phyloP scores from a whole-genome alignment of 2,888 invertebrate species.

The Rotaria magnacalcarata region DNA sequence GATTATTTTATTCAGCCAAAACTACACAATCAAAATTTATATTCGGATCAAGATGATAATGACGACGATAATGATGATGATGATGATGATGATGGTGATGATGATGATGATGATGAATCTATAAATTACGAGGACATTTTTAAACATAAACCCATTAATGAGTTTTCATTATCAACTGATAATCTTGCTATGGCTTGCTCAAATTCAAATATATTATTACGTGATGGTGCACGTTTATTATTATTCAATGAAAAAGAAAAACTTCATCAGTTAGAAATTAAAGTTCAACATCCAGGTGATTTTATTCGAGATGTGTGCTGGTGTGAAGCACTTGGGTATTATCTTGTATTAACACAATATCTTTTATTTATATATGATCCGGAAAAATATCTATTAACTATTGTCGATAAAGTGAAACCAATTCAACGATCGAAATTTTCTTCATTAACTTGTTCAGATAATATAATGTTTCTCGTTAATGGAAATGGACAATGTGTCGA shows the following conservation, averaged over 20 bases:
- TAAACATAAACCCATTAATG: slow-evolving; percentile 9
- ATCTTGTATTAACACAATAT: slow-evolving; percentile 28
- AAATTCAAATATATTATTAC: slow-evolving; percentile 3
- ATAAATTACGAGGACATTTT: not conserved
- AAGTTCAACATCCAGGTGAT: slow-evolving; percentile 22
- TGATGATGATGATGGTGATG: not conserved
- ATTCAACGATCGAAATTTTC: slow-evolving; percentile 15
- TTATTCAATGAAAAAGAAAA: not conserved
- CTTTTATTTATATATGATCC: slow-evolving; percentile 27
- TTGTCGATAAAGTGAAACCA: not conserved
- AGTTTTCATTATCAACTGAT: not conserved
- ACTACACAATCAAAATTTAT: not conserved
- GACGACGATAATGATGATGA: not conserved
- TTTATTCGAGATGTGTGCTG: slow-evolving; percentile 28
- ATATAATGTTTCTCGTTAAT: slow-evolving; percentile 24
- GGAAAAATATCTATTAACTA: not conserved
- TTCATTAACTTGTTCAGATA: slow-evolving; percentile 30
- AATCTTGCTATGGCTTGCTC: slow-evolving; percentile 32
- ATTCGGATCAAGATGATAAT: not conserved
- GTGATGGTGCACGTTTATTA: slow-evolving; percentile 9
- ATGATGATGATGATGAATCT: not conserved
- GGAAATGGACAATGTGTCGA: slow-evolving; percentile 14
- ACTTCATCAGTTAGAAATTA: not conserved
- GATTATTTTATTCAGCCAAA: slow-evolving; percentile 35
- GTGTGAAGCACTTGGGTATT: slow-evolving; percentile 6